Base-by-base conservation (phyloP, 2,797 vertebrate species). In the Phoebastria nigripes region DNA sequence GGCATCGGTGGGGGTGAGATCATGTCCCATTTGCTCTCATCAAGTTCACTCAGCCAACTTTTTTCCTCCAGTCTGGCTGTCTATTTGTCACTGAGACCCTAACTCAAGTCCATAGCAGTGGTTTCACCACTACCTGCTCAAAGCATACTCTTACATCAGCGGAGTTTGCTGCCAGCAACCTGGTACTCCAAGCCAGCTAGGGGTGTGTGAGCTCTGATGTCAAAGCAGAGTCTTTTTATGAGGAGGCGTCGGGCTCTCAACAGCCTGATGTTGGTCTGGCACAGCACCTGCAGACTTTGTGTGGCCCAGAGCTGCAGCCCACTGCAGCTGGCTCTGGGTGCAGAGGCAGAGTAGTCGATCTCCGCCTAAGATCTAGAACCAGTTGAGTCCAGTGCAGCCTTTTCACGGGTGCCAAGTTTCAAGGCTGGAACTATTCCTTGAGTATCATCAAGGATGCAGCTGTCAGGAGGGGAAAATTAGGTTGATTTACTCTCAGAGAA, bases 401-500 rank as follows among this genome's bases (percentile, higher is more conserved):
- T 67, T 71, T 63, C 5, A 22, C 0, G 1, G 19, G 19, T 2
- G 1, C 37, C 52, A 74, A 9, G 13, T 67, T 94, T 90, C 69
- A 81, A 80, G 14, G 44, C 44, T 78, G 69, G 54, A 86, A 39
- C 41, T 62, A 46, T 65, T 91, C 29, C 37, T 88, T 71, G 37
- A 63, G 26, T 39, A 67, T 71, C 28, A 63, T 78, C 56, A 65
- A 91, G 65, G 89, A 92, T 93, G 66, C 72, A 93, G 74, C 88
- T 94, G 66, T 67, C 72, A 94, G 82, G 61, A 93, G 65, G 25
- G 31, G 56, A 92, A 95, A 95, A 94, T 94, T 82, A 91, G 20
- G 46, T 87, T 90, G 93, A 84, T 92, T 78, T 80, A 89, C 52
- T 72, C 56, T 76, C 22, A 2, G 77, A 94, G 74, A 93, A 95